Evolutionary conservation across 2,797 vertebrate genomes (phyloP), one percentile per base, ranked within the genome.

Genomic region (Rousettus madagascariensis): DNA sequence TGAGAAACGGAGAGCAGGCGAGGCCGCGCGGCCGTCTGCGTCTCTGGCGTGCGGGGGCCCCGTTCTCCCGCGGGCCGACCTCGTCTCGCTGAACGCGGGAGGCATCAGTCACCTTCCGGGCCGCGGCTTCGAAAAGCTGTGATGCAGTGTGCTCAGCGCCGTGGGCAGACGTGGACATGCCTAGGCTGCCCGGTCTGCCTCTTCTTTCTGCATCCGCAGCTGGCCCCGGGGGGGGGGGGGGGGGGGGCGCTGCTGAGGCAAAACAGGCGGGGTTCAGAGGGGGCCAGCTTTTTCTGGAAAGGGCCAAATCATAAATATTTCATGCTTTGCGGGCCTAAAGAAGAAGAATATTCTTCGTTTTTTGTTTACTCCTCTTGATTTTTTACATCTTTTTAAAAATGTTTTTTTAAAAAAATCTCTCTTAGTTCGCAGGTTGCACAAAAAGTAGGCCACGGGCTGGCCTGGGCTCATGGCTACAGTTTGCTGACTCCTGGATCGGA

Each of bases 81-180:
- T 91, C 6, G 10, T 63, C 78, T 33, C 43, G 13, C 87, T 30
- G 68, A 53, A 51, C 4, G 46, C 66, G 55, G 57, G 79, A 46
- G 72, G 51, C 38, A 68, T 59, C 79, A 16, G 89, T 89, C 33
- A 61, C 92, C 79, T 74, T 22, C 57, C 38, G 26, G 74, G 79
- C 66, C 30, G 61, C 0, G 17, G 79, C 30, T 22, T 8, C 49
- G 22, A 33, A 28, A 69, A 80, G 53, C 26, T 63, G 5, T 75
- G 86, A 65, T 2, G 72, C 68, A 63, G 24, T 1, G 46, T 0
- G 2, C 74, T 63, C 5, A 3, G 61, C 80, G 41, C 69, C 8
- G 4, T 1, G 68, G 63, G 85, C 59, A 33, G 93, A 63, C 8
- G 20, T 13, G 86, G 90, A 57, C 41, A 16, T 49, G 63, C 38